Evolutionary conservation across 1,140 invertebrate species (phyloP).

Genomic region (Lordiphosa clarofinis): DNA sequence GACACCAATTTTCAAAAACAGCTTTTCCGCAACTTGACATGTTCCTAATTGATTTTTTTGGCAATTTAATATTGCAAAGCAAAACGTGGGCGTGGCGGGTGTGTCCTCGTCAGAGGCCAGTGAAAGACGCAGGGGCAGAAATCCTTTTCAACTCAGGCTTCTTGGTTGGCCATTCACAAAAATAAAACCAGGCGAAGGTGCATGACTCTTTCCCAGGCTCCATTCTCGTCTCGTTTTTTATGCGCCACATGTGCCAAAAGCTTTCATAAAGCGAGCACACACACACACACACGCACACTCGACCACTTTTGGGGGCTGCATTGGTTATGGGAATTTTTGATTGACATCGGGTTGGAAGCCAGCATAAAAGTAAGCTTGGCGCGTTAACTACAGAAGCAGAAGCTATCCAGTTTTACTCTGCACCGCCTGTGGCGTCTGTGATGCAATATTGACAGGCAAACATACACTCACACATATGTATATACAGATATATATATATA

Average conservation of each 20-base stretch:
- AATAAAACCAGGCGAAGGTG: constrained; percentile 34
- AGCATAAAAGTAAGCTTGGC: constrained; percentile 40
- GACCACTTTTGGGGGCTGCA: constrained; percentile 50
- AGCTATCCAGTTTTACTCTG: constrained; percentile 20
- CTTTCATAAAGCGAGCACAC: constrained; percentile 68
- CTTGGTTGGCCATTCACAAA: constrained; percentile 61
- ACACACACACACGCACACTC: constrained; percentile 32
- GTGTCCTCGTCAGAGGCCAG: constrained; percentile 31
- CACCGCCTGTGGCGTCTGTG: constrained; percentile 64
- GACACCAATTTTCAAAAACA: constrained; percentile 73
- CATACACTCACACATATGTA: constrained; percentile 36
- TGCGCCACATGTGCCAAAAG: constrained; percentile 74
- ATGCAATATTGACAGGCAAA: constrained; percentile 72
- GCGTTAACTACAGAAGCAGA: constrained; percentile 65
- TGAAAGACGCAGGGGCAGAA: constrained; percentile 55
- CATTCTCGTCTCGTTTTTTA: constrained; percentile 69
- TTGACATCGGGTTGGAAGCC: constrained; percentile 61
- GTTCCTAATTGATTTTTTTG: constrained; percentile 77
- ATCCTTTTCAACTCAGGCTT: constrained; percentile 72
- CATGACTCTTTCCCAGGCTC: constrained; percentile 22
- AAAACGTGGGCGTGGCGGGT: constrained; percentile 34
- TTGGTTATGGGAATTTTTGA: constrained; percentile 78
- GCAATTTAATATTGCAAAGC: constrained; percentile 77
- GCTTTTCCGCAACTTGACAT: constrained; percentile 76
- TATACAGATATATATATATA: neutral